A percentile compares a stretch with the other conserved stretches of the same genome.
Conservation (phyloP, 1,140 invertebrate species). For the Leptinotarsa undecemlineata region DNA sequence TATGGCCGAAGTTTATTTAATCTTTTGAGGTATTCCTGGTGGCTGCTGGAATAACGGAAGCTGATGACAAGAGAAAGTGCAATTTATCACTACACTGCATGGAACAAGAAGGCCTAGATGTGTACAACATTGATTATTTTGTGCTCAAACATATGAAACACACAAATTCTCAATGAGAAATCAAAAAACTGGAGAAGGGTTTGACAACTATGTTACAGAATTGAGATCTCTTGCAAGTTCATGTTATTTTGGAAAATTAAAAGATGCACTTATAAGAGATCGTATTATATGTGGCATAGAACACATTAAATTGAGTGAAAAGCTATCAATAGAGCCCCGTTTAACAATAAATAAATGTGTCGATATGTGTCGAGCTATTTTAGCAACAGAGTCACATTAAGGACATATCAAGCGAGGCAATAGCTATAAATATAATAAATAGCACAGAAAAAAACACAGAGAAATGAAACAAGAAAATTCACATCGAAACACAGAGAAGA, state of each 20-base stretch:
- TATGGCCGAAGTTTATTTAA: neutral
- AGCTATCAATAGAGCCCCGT: neutral
- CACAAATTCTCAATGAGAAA: neutral
- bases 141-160: no score
- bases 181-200: neutral
- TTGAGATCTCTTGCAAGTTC: neutral
- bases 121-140: neutral
- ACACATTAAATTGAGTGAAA: neutral
- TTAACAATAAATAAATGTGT: neutral
- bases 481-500: neutral
- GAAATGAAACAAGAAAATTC: neutral
- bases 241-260: neutral
- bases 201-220: conserved; percentile 1
- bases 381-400: neutral
- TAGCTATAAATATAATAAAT: neutral
- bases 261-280: neutral
- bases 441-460: neutral
- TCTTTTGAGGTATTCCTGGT: neutral
- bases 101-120: neutral
- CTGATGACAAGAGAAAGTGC: neutral
- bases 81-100: neutral
- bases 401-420: neutral
- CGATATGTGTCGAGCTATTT: neutral
- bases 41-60: neutral
- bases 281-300: neutral